Conservation (phyloP, 2,797 vertebrate species). For the Phoxinus dragarum region DNA sequence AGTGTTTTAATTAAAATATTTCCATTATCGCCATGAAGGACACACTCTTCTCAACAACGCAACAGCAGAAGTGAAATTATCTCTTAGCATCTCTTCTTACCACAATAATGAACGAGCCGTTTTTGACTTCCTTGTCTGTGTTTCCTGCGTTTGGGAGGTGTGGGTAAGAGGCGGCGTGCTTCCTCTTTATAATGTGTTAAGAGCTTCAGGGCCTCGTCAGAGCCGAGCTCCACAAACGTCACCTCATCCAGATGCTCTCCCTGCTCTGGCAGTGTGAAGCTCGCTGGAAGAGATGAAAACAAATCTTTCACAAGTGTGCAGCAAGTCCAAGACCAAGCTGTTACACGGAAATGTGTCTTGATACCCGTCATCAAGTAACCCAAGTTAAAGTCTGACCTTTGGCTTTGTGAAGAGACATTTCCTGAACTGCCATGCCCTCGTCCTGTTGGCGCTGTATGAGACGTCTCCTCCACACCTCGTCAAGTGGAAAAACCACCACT, state of each 20-base stretch:
- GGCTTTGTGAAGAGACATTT: constrained; percentile 87
- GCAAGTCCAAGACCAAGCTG: background rate
- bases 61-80: background rate
- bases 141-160: constrained; percentile 80
- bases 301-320: background rate
- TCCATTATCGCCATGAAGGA: too few species aligned
- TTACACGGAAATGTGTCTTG: background rate
- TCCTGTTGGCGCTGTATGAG: constrained; percentile 74
- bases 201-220: constrained; percentile 80
- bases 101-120: constrained; percentile 51
- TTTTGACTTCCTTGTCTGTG: constrained; percentile 74
- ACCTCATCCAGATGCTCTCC: constrained; percentile 84
- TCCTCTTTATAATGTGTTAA: constrained; percentile 85
- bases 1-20: too few species aligned
- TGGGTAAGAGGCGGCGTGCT: constrained; percentile 83
- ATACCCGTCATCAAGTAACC: background rate
- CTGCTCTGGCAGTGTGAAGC: constrained; percentile 87
- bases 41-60: too few species aligned
- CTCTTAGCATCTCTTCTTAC: background rate
- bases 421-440: constrained; percentile 80
- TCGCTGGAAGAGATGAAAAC: constrained; percentile 73
- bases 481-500: constrained; percentile 84
- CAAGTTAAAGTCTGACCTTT: constrained; percentile 78
- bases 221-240: constrained; percentile 82
- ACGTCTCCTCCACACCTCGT: constrained; percentile 85